Evolutionary conservation across 2,797 vertebrate species (phyloP), one percentile per base, ranked within the genome.

Genomic region (Natrix natrix): DNA sequence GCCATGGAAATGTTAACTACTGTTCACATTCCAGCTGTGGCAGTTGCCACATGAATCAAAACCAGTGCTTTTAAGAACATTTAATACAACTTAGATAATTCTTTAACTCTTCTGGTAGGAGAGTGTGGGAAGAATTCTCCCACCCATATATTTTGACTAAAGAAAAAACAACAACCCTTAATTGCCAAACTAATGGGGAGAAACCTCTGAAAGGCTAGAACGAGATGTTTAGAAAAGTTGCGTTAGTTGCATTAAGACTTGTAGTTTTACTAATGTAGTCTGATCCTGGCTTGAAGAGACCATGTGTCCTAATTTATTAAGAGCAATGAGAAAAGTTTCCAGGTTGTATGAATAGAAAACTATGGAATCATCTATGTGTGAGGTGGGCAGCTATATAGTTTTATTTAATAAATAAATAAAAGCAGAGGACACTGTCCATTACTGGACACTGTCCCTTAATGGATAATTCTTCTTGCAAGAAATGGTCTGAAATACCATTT

Each of bases 1-100:
- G 95, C 92, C 93, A 94, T 17, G n/a, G 56, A 88, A 83, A 94
- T 52, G 90, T 61, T 94, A 90, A 96, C 83, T 91, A 69, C 86
- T 0, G 1, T 54, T 54, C 0, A 1, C 91, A 94, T 91, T 94
- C 93, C 92, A 94, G 74, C 37, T 93, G 24, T 55, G 90, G 69
- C 26, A 59, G 90, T 91, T 91, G 90, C 87, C 90, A 89, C 69
- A 90, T 66, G 43, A 32, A 16, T 91, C 95, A 91, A 66, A 91
- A 54, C 32, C 17, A 48, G 14, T 48, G 1, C 90, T 96, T 93
- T 78, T 90, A 94, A 0, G 0, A 0, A 26, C 26, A 63, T 63
- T 28, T 63, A 63, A 22, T 63, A 43, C 93, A 59, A 90, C 88
- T 93, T 69, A 90, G 92, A 91, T 93, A 89, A 94, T 12, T 69